phyloP scores from a whole-genome alignment of 2,797 vertebrate species.

The Rhabdophis nuchalis region DNA sequence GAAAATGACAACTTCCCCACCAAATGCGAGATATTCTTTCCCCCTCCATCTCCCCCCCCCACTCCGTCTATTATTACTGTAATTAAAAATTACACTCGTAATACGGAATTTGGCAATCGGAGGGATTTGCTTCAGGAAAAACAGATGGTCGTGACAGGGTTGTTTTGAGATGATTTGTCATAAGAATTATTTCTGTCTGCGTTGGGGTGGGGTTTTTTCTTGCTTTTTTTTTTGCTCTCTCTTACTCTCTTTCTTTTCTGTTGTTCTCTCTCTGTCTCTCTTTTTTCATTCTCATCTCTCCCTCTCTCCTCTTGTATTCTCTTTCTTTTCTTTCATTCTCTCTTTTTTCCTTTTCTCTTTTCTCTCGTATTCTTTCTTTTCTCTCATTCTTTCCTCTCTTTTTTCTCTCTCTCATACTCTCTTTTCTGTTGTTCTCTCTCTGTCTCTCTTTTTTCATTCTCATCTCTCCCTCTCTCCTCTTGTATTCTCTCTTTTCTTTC shows the following conservation, averaged over 20 bases:
- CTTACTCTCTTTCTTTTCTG: neutral
- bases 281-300: no score
- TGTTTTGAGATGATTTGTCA: slow-evolving; percentile 59
- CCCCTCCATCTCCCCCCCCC: no score
- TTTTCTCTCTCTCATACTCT: slow-evolving; percentile 32
- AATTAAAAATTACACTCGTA: slow-evolving; percentile 34
- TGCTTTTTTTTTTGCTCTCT: slow-evolving; percentile 56
- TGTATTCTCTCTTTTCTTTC: no score
- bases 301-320: no score
- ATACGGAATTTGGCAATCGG: slow-evolving; percentile 47
- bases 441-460: neutral
- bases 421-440: neutral
- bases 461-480: no score
- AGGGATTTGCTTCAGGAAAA: slow-evolving; percentile 55
- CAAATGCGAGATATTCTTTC: neutral
- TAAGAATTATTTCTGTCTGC: slow-evolving; percentile 58
- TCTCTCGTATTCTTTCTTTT: neutral
- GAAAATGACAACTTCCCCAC: neutral
- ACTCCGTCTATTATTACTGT: slow-evolving; percentile 8
- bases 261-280: neutral
- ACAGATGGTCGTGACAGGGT: slow-evolving; percentile 50
- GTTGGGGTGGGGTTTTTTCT: slow-evolving; percentile 21
- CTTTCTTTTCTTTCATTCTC: no score
- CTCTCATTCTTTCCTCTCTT: neutral
- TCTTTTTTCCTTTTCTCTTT: neutral